Base-by-base conservation (phyloP, 2,888 invertebrate species). In the Ochropleura leucogaster region DNA sequence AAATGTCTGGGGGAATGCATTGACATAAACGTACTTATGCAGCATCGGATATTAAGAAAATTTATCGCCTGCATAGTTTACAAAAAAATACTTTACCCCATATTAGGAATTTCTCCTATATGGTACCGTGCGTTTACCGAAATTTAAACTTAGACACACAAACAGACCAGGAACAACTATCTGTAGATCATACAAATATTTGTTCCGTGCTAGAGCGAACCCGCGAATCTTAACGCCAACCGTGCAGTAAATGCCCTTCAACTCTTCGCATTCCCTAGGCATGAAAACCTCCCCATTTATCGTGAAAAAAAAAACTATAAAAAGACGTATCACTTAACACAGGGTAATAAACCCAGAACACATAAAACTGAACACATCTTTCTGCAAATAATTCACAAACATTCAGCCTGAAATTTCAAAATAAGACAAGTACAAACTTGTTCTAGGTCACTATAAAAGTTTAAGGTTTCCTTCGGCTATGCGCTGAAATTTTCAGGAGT, bases 401-500 rank as follows among this genome's bases (percentile, higher is more conserved):
- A 75, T 55, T 18, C 64, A 60, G 68, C 9, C 63, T 73, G 62
- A 83, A 84, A 84, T 80, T 79, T 80, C 74, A 82, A 85, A 86
- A 82, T 79, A 83, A 83, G 77, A 76, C 76, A 69, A 78, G 79
- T 76, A 83, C 75, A 60, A 83, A 78, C 85, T 83, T 85, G 80
- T 85, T 89, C 85, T 90, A 88, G 90, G 90, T 90, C 89, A 89
- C 82, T 83, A 87, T 89, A 85, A 92, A 90, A 90, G 85, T 91
- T 89, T 88, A 80, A 90, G 83, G 74, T 82, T 83, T 84, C 83
- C 86, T 84, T 80, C 77, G 76, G 68, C 80, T 79, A 74, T 72
- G 57, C 77, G 84, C 85, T 92, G 87, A 90, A 92, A 91, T 84
- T 91, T 92, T 91, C 87, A 92, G 89, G 86, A 91, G 87, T 84